Conservation (phyloP, 2,797 vertebrate species). For the Salarias fasciatus region DNA sequence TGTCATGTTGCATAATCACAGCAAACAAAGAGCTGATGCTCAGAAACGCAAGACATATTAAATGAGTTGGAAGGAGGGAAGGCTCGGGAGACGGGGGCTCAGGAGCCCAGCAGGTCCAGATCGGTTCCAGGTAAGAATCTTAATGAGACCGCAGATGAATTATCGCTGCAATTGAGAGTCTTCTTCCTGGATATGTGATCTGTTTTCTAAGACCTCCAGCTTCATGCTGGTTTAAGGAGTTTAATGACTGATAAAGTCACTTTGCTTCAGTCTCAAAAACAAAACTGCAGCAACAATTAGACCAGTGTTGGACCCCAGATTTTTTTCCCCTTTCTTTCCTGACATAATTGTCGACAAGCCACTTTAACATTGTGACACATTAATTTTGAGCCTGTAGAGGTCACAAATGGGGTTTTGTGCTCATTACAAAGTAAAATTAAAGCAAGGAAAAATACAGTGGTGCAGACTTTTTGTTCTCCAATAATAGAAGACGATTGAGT, state of each 20-base stretch:
- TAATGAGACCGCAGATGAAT: constrained; percentile 7
- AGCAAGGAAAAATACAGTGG: too few species aligned
- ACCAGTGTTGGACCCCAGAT: too few species aligned
- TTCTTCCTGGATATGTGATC: constrained; percentile 2
- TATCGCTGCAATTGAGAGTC: constrained; percentile 6
- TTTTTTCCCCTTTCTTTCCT: too few species aligned
- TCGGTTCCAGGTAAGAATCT: constrained; percentile 4
- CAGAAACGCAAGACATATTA: constrained; percentile 14
- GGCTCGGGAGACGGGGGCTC: constrained; percentile 11
- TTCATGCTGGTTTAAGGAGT: too few species aligned
- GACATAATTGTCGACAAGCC: background rate
- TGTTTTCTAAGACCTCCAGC: constrained; percentile 7
- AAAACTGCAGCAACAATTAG: too few species aligned
- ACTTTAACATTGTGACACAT: background rate
- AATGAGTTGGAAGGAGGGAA: constrained; percentile 7
- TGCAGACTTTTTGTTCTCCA: too few species aligned
- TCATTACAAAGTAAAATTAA: too few species aligned
- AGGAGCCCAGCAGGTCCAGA: background rate
- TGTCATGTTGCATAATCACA: constrained; percentile 28
- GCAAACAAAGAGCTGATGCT: constrained; percentile 35
- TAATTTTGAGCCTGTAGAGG: background rate
- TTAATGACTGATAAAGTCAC: background rate
- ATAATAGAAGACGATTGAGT: too few species aligned
- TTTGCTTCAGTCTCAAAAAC: too few species aligned
- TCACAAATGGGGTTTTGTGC: background rate